Conservation (phyloP, 2,797 vertebrate genomes). For the Eutrigla gurnardus region DNA sequence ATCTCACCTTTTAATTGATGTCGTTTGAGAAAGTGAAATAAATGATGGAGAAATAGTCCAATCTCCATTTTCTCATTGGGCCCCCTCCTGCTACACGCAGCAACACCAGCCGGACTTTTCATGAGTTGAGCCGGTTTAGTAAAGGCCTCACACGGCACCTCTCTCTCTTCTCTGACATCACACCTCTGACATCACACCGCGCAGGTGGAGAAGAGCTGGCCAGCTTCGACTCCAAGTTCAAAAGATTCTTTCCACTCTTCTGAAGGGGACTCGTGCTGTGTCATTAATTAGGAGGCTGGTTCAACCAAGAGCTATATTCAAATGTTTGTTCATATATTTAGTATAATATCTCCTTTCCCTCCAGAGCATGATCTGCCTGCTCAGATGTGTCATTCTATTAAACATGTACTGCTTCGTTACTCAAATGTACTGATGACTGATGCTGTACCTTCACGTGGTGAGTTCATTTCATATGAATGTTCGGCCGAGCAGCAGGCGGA, state of each 20-base stretch:
- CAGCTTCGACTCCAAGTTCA: no score
- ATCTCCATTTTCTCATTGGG: neutral
- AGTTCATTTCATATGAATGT: constrained; percentile 13
- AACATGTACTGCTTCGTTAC: neutral
- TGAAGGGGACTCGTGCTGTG: neutral
- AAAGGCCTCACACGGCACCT: neutral
- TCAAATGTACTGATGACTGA: no score
- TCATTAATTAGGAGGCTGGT: neutral
- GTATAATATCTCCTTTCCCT: neutral
- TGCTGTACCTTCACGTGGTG: neutral
- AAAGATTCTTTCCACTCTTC: neutral
- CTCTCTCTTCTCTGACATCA: neutral
- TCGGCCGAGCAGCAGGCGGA: neutral
- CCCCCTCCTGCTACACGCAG: no score
- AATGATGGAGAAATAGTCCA: neutral
- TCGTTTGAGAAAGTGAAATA: constrained; percentile 3
- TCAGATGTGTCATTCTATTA: neutral
- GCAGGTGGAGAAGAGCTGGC: no score
- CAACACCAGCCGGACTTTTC: neutral
- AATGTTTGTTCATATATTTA: neutral
- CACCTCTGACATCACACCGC: no score
- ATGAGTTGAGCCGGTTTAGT: neutral
- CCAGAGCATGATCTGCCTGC: neutral
- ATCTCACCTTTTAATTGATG: neutral
- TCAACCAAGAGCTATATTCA: neutral